Evolutionary conservation across 2,113 vertebrate species (phyloP).

Genomic region (Gallinago jamesoni): DNA sequence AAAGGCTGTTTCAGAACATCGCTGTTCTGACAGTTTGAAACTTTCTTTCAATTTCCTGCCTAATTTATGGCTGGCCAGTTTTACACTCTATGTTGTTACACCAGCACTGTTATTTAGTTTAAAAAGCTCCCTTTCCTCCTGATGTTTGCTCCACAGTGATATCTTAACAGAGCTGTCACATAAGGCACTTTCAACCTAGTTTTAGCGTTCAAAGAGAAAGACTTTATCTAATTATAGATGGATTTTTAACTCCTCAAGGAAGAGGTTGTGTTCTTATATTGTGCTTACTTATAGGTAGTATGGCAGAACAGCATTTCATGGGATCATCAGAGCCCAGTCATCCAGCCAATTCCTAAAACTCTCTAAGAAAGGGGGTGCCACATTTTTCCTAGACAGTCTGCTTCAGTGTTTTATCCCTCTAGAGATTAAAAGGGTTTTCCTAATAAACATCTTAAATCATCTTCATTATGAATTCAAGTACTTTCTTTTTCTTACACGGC

Average conservation of each 20-base stretch:
- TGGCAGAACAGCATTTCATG: background rate
- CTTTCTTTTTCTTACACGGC: background rate
- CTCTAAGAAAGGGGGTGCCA: background rate
- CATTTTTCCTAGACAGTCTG: background rate
- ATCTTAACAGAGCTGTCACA: conserved; percentile 18
- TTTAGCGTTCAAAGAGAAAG: conserved; percentile 17
- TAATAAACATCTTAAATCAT: background rate
- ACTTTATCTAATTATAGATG: conserved; percentile 30
- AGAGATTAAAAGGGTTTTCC: background rate
- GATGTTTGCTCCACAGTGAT: conserved; percentile 6
- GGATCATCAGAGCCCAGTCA: background rate
- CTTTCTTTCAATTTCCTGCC: conserved; percentile 55
- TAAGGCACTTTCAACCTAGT: conserved; percentile 40
- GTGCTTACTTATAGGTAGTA: background rate
- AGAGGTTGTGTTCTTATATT: background rate
- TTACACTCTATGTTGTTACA: background rate
- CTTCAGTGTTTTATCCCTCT: background rate
- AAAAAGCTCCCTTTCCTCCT: conserved; percentile 35
- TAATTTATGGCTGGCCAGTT: conserved; percentile 47
- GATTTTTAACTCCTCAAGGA: conserved; percentile 11
- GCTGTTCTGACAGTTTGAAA: conserved; percentile 31
- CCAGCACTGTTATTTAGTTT: background rate
- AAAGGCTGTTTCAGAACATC: conserved; percentile 56
- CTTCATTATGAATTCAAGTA: background rate
- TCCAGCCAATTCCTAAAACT: background rate